Evolutionary conservation across 2,888 invertebrate genomes (phyloP).

Genomic region (Crepidodera aurea): DNA sequence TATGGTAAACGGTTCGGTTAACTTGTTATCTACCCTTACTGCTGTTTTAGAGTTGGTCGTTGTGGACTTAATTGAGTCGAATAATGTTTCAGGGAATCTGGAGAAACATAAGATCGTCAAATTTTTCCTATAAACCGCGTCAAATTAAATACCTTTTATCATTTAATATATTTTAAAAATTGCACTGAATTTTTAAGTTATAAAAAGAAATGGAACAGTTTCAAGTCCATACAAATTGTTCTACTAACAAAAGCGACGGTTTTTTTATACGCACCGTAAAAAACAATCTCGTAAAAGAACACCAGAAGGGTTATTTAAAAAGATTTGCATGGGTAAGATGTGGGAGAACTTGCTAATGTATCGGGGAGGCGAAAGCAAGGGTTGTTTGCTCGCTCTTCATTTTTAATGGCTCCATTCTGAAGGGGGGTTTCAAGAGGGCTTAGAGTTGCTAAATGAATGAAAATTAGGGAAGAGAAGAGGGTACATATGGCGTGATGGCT

Average conservation of each 20-base stretch:
- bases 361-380: neutral
- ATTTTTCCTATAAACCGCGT: neutral
- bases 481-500: slow-evolving; percentile 2
- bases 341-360: neutral
- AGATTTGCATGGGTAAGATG: slow-evolving; percentile 1
- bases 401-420: slow-evolving; percentile 5
- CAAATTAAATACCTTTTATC: no score
- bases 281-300: neutral
- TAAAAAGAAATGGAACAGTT: no score
- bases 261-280: no score
- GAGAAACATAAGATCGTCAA: neutral
- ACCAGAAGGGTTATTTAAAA: neutral
- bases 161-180: no score
- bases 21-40: slow-evolving; percentile 7
- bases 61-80: slow-evolving; percentile 6
- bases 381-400: slow-evolving; percentile 2
- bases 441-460: slow-evolving; percentile 4
- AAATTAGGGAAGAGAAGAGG: neutral
- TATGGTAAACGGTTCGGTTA: slow-evolving; percentile 5
- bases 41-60: neutral
- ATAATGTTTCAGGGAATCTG: neutral
- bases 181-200: no score
- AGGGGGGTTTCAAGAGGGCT: slow-evolving; percentile 5
- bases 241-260: no score
- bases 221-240: no score